Evolutionary conservation across 30 jellyfish, hydroid and myxozoan species (phyloP), one percentile per base, ranked within the genome.

Genomic region (Hydractinia echinata): DNA sequence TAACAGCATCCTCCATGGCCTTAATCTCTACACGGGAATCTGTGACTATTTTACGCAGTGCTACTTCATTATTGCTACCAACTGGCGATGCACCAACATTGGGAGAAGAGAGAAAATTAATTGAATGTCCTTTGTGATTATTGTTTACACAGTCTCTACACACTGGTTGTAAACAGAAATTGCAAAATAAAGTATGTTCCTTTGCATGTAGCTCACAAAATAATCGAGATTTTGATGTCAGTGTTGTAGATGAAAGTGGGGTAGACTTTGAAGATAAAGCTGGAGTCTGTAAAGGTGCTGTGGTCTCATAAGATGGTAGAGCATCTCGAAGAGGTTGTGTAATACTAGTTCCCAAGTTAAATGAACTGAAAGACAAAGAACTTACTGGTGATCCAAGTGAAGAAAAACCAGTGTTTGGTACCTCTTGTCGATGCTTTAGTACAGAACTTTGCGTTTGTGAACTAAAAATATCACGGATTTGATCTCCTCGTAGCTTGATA

Each of bases 121-220:
- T 84, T 66, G 79, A 84, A 68, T 93, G 99, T 9, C 89, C 77
- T 77, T 86, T 84, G 77, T 93, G 99, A 67, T 93, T 96, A 10
- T 67, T 60, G 51, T 87, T 93, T 53, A 73, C 79, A 76, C 99
- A 93, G 51, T 93, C 99, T 61, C 96, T 30, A 66, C 99, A 93
- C 66, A 93, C 95, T 4, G 90, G 96, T 8, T 50, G 51, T 51
- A 55, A 79, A 62, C 99, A 93, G 61, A 87, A 76, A 19, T 87
- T 88, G 80, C 99, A 93, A 79, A 62, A 87, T 70, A 79, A 67
- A 11, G 74, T 62, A 50, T 72, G 49, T 78, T 93, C 99, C 5
- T 91, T 69, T n/a, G 95, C 95, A 77, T 93, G 99, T 67, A 81
- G 53, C 10, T 87, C 96, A 83, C 99, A 93, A 44, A 88, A 51